A percentile compares a stretch with the other conserved stretches of the same genome.
Evolutionary conservation across 2,113 vertebrate genomes (phyloP).

Genomic region (Scopus umbretta): DNA sequence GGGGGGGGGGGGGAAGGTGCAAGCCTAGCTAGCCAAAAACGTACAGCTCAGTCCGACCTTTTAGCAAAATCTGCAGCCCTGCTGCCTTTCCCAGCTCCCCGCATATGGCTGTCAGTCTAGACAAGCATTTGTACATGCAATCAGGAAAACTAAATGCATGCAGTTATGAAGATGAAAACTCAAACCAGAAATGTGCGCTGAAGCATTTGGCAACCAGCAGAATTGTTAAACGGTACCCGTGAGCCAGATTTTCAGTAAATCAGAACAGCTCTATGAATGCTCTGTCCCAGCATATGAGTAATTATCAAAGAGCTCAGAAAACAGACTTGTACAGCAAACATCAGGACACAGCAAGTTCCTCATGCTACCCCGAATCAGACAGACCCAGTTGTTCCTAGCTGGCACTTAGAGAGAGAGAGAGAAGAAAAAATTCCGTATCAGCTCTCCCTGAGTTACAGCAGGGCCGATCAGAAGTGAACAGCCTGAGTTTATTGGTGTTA

Average conservation of each 20-base stretch:
- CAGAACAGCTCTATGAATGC: neutral
- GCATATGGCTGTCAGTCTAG: neutral
- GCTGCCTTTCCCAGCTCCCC: neutral
- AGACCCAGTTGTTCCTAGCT: neutral
- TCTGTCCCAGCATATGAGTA: neutral
- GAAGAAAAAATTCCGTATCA: neutral
- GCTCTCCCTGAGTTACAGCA: neutral
- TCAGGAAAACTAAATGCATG: neutral
- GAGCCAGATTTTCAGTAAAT: neutral
- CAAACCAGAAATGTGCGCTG: neutral
- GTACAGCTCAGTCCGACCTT: fast-evolving
- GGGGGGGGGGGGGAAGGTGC: neutral
- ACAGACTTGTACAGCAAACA: neutral
- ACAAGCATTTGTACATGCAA: fast-evolving
- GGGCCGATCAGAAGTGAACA: neutral
- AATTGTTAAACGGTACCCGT: neutral
- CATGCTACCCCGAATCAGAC: neutral
- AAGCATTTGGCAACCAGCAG: neutral
- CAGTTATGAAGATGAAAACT: neutral
- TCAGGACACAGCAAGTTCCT: neutral
- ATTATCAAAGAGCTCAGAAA: neutral
- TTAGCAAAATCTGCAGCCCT: fast-evolving
- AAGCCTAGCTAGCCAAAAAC: neutral
- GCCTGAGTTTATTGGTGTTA: neutral
- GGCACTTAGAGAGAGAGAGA: neutral